Base-by-base conservation (phyloP, 2,888 invertebrate genomes). In the Athalia rosae region DNA sequence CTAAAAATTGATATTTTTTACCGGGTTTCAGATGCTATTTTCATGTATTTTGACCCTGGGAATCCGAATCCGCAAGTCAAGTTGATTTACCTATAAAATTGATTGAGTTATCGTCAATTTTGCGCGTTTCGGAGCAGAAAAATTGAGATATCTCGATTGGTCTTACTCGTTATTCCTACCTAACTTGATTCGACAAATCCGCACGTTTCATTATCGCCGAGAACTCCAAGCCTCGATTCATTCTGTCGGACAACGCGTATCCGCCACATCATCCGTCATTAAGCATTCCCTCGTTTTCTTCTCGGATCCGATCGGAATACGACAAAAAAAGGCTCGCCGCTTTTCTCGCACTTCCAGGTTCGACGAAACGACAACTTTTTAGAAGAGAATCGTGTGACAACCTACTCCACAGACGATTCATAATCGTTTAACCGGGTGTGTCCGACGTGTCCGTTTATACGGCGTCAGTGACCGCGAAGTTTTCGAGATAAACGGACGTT, bases 361-460 rank as follows among this genome's bases (percentile, higher is more conserved):
- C n/a, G 53, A n/a, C 53, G 4, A 11, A 4, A 9, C 53, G 4
- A 7, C 28, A 28, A 28, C 28, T 28, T 28, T 28, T 28, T 2
- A 28, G 1, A 9, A n/a, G 48, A 48, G 48, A 48, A 59, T 74
- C 50, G 74, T 74, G 74, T 74, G 61, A 61, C 74, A 61, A 74
- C 74, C 74, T 74, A 74, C 28, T 2, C 28, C 28, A 28, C 62
- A 74, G 47, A 74, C 61, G 15, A 43, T n/a, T 74, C 61, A 28
- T 74, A 74, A 74, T 74, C 74, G 74, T 45, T 74, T 50, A 47
- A 74, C 74, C 74, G 74, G 67, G 67, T 77, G 77, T 77, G 77
- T 77, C 77, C 67, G 67, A 62, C 61, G 61, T 28, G 28, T 28
- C 28, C 28, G 41, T 59, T 77, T 28, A n/a, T n/a, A 28, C 58